phyloP scores from a whole-genome alignment of 2,888 invertebrate species.

The Drosophila bunnanda region DNA sequence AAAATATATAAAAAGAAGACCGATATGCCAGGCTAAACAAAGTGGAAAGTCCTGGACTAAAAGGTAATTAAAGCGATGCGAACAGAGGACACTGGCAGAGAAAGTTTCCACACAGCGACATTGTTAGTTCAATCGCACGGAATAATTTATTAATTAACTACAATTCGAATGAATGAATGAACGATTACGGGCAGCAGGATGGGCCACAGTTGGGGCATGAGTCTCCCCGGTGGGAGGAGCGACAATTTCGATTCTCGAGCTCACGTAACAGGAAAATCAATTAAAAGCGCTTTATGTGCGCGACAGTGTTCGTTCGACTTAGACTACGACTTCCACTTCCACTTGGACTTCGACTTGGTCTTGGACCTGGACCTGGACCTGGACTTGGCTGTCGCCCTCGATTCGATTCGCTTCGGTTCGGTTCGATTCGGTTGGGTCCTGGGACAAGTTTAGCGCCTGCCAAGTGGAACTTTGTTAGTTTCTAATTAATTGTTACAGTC shows the following conservation, averaged over 20 bases:
- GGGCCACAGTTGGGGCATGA: background rate
- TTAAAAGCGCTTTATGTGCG: conserved; percentile 79
- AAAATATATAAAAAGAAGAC: conserved; percentile 52
- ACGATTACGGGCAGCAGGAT: conserved; percentile 59
- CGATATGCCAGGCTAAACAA: conserved; percentile 13
- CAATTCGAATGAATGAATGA: conserved; percentile 80
- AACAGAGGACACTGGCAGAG: conserved; percentile 34
- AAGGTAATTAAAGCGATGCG: conserved; percentile 57
- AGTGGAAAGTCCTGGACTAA: conserved; percentile 5
- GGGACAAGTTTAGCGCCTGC: conserved; percentile 73
- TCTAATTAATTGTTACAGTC: conserved; percentile 80
- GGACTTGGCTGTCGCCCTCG: conserved; percentile 26
- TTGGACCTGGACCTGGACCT: conserved; percentile 5
- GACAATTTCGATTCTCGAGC: conserved; percentile 57
- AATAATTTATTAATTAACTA: conserved; percentile 80
- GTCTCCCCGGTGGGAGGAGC: no score
- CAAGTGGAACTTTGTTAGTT: conserved; percentile 80
- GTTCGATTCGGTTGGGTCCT: conserved; percentile 3
- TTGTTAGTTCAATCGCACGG: conserved; percentile 78
- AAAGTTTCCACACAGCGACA: conserved; percentile 59
- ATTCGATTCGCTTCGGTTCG: conserved; percentile 31
- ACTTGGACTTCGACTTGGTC: conserved; percentile 5
- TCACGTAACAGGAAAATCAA: conserved; percentile 79
- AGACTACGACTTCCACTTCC: conserved; percentile 28
- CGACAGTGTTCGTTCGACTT: conserved; percentile 66